These are phyloP conservation scores for Zaprionus africanus DNA, from an alignment of 1,140 invertebrate genomes.

Conservation along the genomic window DNA sequence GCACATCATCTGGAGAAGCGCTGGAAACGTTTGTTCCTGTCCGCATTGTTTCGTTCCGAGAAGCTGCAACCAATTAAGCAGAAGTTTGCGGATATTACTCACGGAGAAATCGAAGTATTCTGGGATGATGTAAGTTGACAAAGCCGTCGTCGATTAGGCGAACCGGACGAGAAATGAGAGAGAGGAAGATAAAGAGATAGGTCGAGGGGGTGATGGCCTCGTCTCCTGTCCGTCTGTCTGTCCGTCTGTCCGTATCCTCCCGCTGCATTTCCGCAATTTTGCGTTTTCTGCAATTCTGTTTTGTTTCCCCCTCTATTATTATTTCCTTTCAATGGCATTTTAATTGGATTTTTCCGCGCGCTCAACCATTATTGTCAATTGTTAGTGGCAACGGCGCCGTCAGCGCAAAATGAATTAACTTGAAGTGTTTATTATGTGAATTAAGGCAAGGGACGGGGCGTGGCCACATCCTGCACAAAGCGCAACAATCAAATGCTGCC, in stretches of 20 bases:
- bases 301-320: slow-evolving; percentile 83
- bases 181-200: neutral
- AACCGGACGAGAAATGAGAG: neutral
- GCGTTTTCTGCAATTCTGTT: slow-evolving; percentile 75
- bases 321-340: slow-evolving; percentile 84
- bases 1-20: slow-evolving; percentile 87
- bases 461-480: slow-evolving; percentile 26
- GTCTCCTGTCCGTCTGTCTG: slow-evolving; percentile 1
- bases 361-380: slow-evolving; percentile 83
- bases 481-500: slow-evolving; percentile 35
- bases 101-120: slow-evolving; percentile 90
- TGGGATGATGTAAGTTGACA: slow-evolving; percentile 85
- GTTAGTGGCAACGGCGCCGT: slow-evolving; percentile 63
- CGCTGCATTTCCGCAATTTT: slow-evolving; percentile 78
- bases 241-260: slow-evolving; percentile 20
- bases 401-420: slow-evolving; percentile 84
- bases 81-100: slow-evolving; percentile 91
- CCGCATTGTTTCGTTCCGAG: slow-evolving; percentile 88
- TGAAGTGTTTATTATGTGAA: slow-evolving; percentile 84
- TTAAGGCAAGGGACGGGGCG: slow-evolving; percentile 52
- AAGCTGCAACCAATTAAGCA: slow-evolving; percentile 90
- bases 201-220: neutral
- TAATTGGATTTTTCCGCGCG: slow-evolving; percentile 84
- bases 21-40: slow-evolving; percentile 89
- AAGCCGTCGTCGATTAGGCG: slow-evolving; percentile 2